Base-by-base conservation (phyloP, 1,140 invertebrate species). In the Streblospio benedicti region DNA sequence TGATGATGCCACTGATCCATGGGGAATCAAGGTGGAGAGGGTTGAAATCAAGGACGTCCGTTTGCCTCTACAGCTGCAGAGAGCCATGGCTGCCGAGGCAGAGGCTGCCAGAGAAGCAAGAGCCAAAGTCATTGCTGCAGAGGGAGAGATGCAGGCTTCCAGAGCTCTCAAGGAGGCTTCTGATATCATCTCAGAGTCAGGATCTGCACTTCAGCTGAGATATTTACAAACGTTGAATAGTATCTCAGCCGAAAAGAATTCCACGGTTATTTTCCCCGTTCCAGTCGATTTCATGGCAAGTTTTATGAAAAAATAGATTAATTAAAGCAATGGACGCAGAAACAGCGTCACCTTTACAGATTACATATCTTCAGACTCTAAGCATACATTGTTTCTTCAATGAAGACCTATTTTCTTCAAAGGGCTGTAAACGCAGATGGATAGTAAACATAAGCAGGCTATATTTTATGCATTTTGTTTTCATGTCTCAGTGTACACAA, bases 211-310 rank as follows among this genome's bases (percentile, higher is more conserved):
- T 44, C 91, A 94, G 38, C 47, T 59, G 35, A 44, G 57, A 44
- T 60, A 60, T 43, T 41, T 60, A 14, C 59, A 60, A 56, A 60
- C 59, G 14, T 31, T 60, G 59, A 60, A 90, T 76, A 89, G 89
- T 6, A 95, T 97, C 75, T 92, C 92, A 41, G 91, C 92, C 23
- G 94, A 97, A 82, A 97, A 97, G 80, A 97, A 96, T 76, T 96
- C 93, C 4, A 97, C 94, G 6, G 97, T 97, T 69, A 89, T 97
- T 59, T 97, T 97, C 78, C 94, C 93, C 27, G 81, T 96, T 65
- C 93, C 93, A 32, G 90, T 96, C 71, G 92, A 96, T 71, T 84
- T 95, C 67, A 73, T 96, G 41, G 85, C 50, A 30, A 18, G 33
- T 18, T 69, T 72, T 30, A 49, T 49, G 5, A 58, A 62, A 1